phyloP scores from a whole-genome alignment of 2,113 vertebrate species.

The Geococcyx californianus region DNA sequence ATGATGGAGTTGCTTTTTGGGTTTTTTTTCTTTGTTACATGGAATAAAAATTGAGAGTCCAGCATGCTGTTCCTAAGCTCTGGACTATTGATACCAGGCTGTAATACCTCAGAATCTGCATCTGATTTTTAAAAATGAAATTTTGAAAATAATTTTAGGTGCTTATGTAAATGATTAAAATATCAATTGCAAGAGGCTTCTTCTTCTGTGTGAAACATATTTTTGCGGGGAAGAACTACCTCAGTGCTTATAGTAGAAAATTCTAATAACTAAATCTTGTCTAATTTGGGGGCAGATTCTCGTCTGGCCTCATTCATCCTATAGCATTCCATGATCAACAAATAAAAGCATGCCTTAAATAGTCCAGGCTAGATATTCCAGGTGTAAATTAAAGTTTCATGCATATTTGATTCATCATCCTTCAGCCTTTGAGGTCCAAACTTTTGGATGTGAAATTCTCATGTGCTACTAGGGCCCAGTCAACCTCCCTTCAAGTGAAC shows the following conservation, averaged over 20 bases:
- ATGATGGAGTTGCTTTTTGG: not conserved
- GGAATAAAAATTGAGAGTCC: not conserved
- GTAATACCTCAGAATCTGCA: not conserved
- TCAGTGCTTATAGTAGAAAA: not conserved
- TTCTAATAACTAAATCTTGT: not conserved
- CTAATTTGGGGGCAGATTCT: not conserved
- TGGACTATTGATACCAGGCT: not conserved
- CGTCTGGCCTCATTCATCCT: not conserved
- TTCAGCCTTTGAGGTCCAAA: not conserved
- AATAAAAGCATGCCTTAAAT: not conserved
- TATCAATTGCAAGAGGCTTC: not conserved
- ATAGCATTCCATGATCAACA: not conserved
- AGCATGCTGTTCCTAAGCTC: rapidly evolving
- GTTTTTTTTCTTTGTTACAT: not conserved
- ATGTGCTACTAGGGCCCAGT: not conserved
- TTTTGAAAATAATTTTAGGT: not conserved
- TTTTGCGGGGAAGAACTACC: not conserved
- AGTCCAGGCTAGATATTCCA: not conserved
- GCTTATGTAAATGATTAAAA: not conserved
- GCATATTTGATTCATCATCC: not conserved
- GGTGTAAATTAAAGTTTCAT: not conserved
- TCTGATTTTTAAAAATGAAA: not conserved
- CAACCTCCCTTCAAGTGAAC: not conserved
- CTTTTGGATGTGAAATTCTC: not conserved
- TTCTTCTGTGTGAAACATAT: not conserved